phyloP scores from a whole-genome alignment of 2,113 vertebrate species.

The Phasianus colchicus region DNA sequence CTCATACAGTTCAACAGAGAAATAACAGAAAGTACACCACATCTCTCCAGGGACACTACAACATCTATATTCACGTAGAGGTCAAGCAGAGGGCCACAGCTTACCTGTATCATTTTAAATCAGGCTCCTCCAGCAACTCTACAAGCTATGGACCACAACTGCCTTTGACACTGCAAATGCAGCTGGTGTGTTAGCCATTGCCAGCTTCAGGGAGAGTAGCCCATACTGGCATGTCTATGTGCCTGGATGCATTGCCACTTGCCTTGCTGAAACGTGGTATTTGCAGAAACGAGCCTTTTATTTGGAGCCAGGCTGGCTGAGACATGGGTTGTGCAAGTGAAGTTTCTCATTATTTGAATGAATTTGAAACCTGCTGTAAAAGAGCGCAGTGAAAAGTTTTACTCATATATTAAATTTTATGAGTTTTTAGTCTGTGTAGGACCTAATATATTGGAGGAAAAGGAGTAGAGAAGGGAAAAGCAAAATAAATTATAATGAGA shows the following conservation, averaged over 20 bases:
- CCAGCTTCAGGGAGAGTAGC: background rate
- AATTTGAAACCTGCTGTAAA: background rate
- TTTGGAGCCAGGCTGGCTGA: background rate
- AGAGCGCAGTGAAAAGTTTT: background rate
- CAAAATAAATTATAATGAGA: background rate
- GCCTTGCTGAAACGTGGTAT: background rate
- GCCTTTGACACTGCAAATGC: background rate
- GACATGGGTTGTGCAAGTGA: background rate
- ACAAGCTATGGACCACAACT: fast-evolving
- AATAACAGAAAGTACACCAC: fast-evolving
- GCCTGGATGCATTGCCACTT: background rate
- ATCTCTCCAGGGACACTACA: background rate
- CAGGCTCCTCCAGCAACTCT: background rate
- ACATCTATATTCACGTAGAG: background rate
- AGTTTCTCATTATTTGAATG: background rate
- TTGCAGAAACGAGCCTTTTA: background rate
- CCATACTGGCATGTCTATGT: background rate
- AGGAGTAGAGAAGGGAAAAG: background rate
- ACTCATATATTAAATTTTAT: background rate
- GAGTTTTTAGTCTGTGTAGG: background rate
- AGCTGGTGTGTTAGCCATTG: background rate
- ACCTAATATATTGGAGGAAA: background rate
- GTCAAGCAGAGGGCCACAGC: background rate
- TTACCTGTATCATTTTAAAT: background rate
- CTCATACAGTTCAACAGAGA: background rate